These are phyloP conservation scores for Pomacea canaliculata DNA, from an alignment of 2,888 invertebrate species.

Conservation along the genomic window DNA sequence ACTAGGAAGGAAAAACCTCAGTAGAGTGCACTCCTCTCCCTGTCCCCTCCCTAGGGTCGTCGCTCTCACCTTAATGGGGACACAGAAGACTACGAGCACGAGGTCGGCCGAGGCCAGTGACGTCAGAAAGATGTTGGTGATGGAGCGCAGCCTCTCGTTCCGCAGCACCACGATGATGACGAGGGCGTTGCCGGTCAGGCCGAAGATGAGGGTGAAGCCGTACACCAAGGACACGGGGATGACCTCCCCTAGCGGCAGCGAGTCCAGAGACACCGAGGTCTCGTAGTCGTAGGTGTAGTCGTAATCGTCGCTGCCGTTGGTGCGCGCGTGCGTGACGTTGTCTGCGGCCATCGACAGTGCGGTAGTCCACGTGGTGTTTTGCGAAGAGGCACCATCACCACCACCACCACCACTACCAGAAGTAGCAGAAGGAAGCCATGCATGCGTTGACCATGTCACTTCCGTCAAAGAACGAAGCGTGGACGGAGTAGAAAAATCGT, in stretches of 20 bases:
- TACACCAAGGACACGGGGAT: constrained; percentile 32
- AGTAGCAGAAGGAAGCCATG: too few species aligned
- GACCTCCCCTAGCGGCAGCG: constrained; percentile 25
- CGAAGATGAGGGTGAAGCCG: constrained; percentile 29
- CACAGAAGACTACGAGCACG: constrained; percentile 27
- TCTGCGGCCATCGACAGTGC: not conserved
- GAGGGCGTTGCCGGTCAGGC: constrained; percentile 24
- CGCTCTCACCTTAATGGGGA: constrained; percentile 32
- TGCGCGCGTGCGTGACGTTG: not conserved
- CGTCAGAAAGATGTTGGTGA: constrained; percentile 34
- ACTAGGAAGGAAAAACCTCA: too few species aligned
- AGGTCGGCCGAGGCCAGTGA: constrained; percentile 32
- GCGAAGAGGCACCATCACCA: not conserved
- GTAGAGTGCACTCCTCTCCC: too few species aligned
- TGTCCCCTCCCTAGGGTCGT: too few species aligned
- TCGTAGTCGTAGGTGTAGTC: constrained; percentile 32
- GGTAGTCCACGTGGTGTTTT: constrained; percentile 3
- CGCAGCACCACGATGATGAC: constrained; percentile 32
- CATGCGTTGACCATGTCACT: too few species aligned
- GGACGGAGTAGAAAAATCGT: too few species aligned
- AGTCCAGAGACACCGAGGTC: constrained; percentile 1
- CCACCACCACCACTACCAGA: too few species aligned
- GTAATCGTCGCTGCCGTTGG: not conserved
- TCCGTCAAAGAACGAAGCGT: too few species aligned
- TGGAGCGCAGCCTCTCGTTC: constrained; percentile 30